Evolutionary conservation across 2,113 vertebrate genomes (phyloP).

Genomic region (Rhea americana): DNA sequence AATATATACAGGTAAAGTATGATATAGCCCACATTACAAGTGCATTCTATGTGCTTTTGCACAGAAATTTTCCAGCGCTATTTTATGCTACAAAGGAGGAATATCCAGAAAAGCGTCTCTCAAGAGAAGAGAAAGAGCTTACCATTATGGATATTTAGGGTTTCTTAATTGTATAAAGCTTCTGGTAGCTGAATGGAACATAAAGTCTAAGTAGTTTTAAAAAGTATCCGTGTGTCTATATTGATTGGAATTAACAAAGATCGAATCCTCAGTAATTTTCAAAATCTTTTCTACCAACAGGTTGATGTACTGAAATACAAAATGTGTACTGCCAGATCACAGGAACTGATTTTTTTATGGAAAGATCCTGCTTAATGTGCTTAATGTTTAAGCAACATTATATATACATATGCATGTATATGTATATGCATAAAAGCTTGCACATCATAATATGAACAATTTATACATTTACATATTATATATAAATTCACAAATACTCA

Average conservation of each 20-base stretch:
- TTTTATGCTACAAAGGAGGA: background rate
- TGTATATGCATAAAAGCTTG: background rate
- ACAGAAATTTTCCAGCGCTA: background rate
- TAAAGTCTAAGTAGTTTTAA: background rate
- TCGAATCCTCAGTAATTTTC: background rate
- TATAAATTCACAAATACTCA: too few species aligned
- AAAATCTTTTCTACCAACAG: background rate
- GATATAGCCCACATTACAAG: background rate
- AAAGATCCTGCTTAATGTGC: background rate
- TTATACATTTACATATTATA: background rate
- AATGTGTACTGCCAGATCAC: background rate
- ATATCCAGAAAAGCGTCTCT: background rate
- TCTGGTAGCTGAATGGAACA: background rate
- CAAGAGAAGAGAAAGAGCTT: background rate
- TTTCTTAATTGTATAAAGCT: background rate
- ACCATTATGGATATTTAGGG: rapidly evolving
- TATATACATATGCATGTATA: too few species aligned
- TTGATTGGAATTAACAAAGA: background rate
- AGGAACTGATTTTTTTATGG: background rate
- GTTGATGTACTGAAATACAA: background rate
- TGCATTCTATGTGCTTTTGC: background rate
- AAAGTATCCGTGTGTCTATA: background rate
- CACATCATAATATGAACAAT: background rate
- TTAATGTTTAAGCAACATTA: background rate
- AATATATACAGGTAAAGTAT: background rate